Conservation (phyloP, 2,888 invertebrate species). For the Troglohyphantes excavatus region DNA sequence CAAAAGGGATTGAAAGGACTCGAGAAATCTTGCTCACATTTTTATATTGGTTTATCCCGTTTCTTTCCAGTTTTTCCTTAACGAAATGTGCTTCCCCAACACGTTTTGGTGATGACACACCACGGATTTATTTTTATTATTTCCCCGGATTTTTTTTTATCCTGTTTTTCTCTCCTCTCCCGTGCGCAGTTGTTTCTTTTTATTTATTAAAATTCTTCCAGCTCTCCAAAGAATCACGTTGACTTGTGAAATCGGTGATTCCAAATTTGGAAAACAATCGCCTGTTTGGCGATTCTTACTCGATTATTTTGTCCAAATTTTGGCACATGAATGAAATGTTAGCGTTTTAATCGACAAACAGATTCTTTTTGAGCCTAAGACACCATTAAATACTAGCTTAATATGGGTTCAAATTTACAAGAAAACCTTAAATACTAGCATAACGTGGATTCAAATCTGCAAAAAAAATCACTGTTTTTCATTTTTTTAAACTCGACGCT, state of each 20-base stretch:
- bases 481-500: too few species aligned
- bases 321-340: too few species aligned
- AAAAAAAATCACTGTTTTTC: too few species aligned
- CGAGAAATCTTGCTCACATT: constrained; percentile 57
- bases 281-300: neutral
- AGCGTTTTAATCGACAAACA: too few species aligned
- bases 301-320: too few species aligned
- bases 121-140: constrained; percentile 56
- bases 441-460: too few species aligned
- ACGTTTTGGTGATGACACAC: constrained; percentile 53
- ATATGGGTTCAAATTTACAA: too few species aligned
- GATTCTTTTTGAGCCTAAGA: too few species aligned
- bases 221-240: constrained; percentile 18
- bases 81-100: constrained; percentile 56
- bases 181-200: constrained; percentile 32
- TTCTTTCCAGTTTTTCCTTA: constrained; percentile 47
- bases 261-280: too few species aligned
- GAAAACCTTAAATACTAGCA: too few species aligned
- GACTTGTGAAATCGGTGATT: neutral
- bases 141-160: constrained; percentile 4
- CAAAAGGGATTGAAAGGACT: constrained; percentile 38
- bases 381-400: too few species aligned
- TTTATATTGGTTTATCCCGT: constrained; percentile 69
- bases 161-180: neutral
- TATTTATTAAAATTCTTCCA: constrained; percentile 38